These are phyloP conservation scores for Microctonus hyperodae DNA, from an alignment of 2,888 invertebrate genomes.

Conservation along the genomic window DNA sequence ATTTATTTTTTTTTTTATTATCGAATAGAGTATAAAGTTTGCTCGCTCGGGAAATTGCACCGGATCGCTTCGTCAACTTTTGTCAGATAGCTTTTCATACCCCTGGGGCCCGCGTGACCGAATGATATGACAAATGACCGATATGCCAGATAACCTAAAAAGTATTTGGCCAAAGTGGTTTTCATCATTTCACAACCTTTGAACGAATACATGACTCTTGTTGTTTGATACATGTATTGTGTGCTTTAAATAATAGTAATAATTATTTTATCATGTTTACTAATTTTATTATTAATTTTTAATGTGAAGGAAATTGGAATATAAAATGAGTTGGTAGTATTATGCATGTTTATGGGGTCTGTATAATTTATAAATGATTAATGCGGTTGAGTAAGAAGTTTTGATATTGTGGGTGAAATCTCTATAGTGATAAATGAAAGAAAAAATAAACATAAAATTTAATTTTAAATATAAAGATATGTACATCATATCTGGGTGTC, in stretches of 20 bases:
- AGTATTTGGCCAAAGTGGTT: background rate
- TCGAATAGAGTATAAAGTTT: constrained; percentile 4
- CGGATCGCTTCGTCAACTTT: constrained; percentile 1
- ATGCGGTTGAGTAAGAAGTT: background rate
- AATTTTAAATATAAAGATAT: too few relatives aligned
- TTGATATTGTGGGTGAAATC: background rate
- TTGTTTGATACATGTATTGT: background rate
- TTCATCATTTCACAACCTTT: background rate
- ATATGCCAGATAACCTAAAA: background rate
- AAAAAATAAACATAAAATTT: too few relatives aligned
- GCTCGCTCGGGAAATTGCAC: constrained; percentile 4
- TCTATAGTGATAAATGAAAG: background rate
- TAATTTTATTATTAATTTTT: too few relatives aligned
- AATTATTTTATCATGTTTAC: too few relatives aligned
- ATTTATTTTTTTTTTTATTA: background rate
- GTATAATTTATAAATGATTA: background rate
- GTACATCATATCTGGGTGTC: too few relatives aligned
- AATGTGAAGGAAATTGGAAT: too few relatives aligned
- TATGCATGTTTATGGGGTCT: background rate
- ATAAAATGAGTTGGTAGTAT: too few relatives aligned
- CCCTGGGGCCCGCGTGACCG: background rate
- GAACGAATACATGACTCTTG: background rate
- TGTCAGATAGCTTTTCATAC: constrained; percentile 7
- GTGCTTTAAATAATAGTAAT: too few relatives aligned
- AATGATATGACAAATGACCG: background rate